phyloP scores from a whole-genome alignment of 2,113 vertebrate genomes.

The Pterophyllum scalare region DNA sequence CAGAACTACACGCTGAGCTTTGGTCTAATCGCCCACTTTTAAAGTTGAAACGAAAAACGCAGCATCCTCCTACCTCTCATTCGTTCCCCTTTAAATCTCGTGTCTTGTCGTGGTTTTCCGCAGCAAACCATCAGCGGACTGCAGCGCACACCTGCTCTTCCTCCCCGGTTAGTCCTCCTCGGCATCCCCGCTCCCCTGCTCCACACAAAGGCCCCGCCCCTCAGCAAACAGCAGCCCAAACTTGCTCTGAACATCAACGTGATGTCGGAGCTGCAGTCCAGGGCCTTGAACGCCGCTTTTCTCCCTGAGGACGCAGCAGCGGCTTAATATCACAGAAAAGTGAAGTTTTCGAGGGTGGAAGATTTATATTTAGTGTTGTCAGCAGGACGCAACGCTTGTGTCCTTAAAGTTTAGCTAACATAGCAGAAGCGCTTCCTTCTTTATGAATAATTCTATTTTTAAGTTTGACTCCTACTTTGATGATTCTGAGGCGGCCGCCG shows the following conservation, averaged over 20 bases:
- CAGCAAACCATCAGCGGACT: not conserved
- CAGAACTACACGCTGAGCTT: not conserved
- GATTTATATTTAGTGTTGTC: rapidly evolving
- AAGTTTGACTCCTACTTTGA: not conserved
- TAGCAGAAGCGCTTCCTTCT: not conserved
- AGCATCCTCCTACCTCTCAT: not conserved
- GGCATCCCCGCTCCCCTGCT: not conserved
- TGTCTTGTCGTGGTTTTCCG: not conserved
- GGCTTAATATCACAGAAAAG: not conserved
- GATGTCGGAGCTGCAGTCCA: not conserved
- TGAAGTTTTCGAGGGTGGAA: not conserved
- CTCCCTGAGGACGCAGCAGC: not conserved
- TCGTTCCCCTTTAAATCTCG: not conserved
- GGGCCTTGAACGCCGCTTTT: not conserved
- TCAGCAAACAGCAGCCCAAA: not conserved
- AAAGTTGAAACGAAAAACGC: not conserved
- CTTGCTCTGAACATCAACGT: not conserved
- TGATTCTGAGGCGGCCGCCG: not conserved
- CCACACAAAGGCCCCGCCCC: not conserved
- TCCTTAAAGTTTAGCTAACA: not conserved
- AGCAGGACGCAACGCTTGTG: not conserved
- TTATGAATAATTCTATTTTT: rapidly evolving
- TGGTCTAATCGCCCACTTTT: not conserved
- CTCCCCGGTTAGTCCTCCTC: not conserved
- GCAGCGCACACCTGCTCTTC: conserved; percentile 8